Conservation (phyloP, 2,888 invertebrate species). For the Protodeltote pygarga region DNA sequence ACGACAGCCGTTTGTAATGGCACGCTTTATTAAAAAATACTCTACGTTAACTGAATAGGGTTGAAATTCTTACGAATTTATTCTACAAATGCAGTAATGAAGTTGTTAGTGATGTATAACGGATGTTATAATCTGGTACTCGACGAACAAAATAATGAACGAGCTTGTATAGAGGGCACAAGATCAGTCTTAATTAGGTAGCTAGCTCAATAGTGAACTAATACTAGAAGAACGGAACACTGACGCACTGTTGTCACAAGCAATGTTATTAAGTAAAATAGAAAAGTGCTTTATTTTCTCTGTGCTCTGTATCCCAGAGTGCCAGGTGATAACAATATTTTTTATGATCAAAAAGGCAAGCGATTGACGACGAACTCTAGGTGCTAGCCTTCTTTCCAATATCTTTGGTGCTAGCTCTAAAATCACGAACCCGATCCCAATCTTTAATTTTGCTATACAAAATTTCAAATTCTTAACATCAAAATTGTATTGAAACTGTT, state of each 20-base stretch:
- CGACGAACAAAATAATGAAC: conserved; percentile 62
- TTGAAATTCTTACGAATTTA: conserved; percentile 15
- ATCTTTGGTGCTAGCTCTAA: too few species aligned
- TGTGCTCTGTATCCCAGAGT: too few species aligned
- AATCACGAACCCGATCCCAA: too few species aligned
- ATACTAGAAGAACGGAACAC: conserved; percentile 26
- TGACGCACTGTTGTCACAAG: conserved; percentile 15
- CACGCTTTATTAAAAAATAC: conserved; percentile 38
- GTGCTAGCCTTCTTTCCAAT: too few species aligned
- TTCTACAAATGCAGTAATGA: conserved; percentile 27
- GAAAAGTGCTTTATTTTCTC: neutral
- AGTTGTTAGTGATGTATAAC: conserved; percentile 56
- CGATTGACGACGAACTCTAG: too few species aligned
- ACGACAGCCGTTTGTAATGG: conserved; percentile 27
- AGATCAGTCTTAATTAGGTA: conserved; percentile 51
- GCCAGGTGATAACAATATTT: too few species aligned
- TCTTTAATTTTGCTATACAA: too few species aligned
- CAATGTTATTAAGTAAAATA: conserved; percentile 1
- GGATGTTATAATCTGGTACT: conserved; percentile 73
- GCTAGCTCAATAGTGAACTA: conserved; percentile 38
- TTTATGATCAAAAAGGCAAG: too few species aligned
- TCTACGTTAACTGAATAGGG: conserved; percentile 24
- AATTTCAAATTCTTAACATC: too few species aligned
- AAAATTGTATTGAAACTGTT: too few species aligned
- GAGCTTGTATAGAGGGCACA: conserved; percentile 55